Evolutionary conservation across 2,797 vertebrate genomes (phyloP), one percentile per base, ranked within the genome.

Genomic region (Rhabdophis nuchalis): DNA sequence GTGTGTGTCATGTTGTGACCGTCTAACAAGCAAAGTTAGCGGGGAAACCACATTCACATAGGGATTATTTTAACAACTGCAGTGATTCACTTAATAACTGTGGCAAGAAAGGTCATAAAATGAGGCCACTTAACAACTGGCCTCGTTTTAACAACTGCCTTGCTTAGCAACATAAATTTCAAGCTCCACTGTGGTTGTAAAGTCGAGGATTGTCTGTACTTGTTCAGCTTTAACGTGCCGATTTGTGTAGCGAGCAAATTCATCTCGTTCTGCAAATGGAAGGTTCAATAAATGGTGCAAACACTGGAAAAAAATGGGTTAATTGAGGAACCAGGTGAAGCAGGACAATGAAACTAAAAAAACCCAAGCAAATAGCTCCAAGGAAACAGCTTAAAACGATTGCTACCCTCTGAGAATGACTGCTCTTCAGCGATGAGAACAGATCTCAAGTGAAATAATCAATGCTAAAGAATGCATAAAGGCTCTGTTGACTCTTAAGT

Each of bases 1-100:
- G 0, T n/a, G n/a, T n/a, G n/a, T n/a, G n/a, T 58, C 57, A 58
- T 0, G 0, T 58, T 20, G 23, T 58, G 23, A 14, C 61, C 12
- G n/a, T 64, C 29, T n/a, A 29, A 29, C 29, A n/a, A 64, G 60
- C 18, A 54, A 54, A 54, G 54, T 56, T 16, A 18, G 5, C 0
- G 14, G 16, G 58, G 58, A 60, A 60, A 9, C 25, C 25, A 58
- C 23, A 9, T 10, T 58, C 57, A 25, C 57, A 25, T 58, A 25
- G 57, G 23, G 57, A 25, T 23, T 20, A 57, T 1, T 0, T 57
- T 57, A 58, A 58, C 57, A 58, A 1, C 20, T 58, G 7, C 23
- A 25, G 57, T 25, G 57, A 2, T 58, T 64, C 60, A 64, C 29
- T 64, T 64, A 64, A 64, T 12, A n/a, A 4, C 60, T n/a, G 60